These are phyloP conservation scores for Leptinotarsa defecta DNA, from an alignment of 1,140 invertebrate species.

Conservation along the genomic window DNA sequence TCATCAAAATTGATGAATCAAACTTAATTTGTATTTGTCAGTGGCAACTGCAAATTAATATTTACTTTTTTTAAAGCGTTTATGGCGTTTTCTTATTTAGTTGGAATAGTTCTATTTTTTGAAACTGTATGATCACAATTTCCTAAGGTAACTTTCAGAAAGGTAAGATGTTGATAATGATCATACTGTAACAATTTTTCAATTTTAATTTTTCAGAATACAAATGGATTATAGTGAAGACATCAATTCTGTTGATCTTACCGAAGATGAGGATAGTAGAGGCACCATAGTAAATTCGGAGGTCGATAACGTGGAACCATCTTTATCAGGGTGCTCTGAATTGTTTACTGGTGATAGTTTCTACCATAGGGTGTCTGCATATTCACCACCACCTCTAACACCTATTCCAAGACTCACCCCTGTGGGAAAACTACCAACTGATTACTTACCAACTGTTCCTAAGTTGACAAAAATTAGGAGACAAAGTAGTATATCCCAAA, in stretches of 20 bases:
- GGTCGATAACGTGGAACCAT: background rate
- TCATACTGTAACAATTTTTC: too few species aligned
- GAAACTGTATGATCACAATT: too few species aligned
- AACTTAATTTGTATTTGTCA: too few species aligned
- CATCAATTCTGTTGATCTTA: constrained; percentile 13
- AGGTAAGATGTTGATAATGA: too few species aligned
- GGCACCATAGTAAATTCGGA: background rate
- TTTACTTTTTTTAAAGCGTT: too few species aligned
- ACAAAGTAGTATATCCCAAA: background rate
- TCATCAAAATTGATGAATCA: too few species aligned
- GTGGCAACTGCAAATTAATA: too few species aligned
- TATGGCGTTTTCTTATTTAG: too few species aligned
- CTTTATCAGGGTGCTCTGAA: background rate
- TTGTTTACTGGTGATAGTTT: background rate
- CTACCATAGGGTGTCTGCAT: background rate
- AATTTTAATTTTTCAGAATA: background rate
- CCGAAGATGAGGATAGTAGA: constrained; percentile 20
- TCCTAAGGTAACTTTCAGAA: too few species aligned
- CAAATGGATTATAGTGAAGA: background rate
- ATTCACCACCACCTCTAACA: constrained; percentile 2
- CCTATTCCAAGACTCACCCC: background rate
- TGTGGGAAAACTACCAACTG: background rate
- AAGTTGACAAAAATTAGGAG: constrained; percentile 8
- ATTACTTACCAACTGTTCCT: background rate
- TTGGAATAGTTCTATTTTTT: too few species aligned